Conservation (phyloP, 2,797 vertebrate species). For the Bothrops alternatus region DNA sequence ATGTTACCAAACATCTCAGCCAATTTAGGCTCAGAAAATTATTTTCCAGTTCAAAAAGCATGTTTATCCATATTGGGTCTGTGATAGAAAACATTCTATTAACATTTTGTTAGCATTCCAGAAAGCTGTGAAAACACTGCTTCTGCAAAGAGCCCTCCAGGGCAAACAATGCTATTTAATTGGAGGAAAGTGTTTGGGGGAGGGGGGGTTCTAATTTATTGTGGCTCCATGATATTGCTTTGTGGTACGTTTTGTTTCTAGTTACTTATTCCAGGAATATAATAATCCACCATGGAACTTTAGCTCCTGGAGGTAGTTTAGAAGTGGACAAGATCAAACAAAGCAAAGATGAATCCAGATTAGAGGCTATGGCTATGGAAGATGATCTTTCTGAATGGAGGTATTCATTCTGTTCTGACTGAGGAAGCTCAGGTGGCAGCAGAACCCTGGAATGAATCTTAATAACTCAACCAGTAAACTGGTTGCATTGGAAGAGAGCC, state of each 20-base stretch:
- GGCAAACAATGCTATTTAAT: background rate
- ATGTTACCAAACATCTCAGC: background rate
- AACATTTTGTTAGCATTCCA: background rate
- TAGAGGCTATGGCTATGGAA: background rate
- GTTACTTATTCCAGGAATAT: background rate
- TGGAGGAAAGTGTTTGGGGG: background rate
- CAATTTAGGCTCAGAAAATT: background rate
- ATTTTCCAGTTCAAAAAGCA: background rate
- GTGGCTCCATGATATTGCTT: background rate
- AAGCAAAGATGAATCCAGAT: background rate
- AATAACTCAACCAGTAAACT: background rate
- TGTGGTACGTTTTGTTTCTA: background rate
- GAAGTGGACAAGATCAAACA: no score
- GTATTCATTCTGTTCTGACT: background rate
- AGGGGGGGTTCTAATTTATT: background rate
- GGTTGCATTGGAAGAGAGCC: background rate
- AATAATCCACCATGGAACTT: background rate
- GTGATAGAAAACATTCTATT: background rate
- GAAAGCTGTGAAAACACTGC: background rate
- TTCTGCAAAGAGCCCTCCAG: background rate
- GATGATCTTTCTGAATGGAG: background rate
- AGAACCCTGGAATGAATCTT: background rate
- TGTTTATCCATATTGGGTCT: background rate
- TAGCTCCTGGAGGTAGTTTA: no score
- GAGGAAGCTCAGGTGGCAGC: background rate